Base-by-base conservation (phyloP, 2,797 vertebrate species). In the Neomorphus geoffroyi region DNA sequence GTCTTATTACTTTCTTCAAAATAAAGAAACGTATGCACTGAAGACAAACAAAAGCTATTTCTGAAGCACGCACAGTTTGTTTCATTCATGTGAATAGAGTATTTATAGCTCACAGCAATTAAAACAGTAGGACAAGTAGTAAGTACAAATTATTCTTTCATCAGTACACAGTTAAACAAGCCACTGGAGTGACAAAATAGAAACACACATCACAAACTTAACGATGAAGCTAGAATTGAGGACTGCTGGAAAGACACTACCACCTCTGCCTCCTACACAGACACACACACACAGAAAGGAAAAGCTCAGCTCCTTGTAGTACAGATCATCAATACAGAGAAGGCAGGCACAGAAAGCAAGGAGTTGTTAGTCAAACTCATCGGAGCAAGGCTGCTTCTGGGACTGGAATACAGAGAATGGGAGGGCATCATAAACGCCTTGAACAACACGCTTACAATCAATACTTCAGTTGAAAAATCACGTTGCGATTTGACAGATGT, bases 81-180 rank as follows among this genome's bases (percentile, higher is more conserved):
- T 95, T 96, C 96, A 97, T 96, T 97, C 95, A 96, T 92, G 61
- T 91, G 93, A 96, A 95, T 33, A 67, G 80, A 91, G 70, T 97
- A 97, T 96, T 96, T 96, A 97, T 97, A 97, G 95, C 91, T 93
- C 96, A 57, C 75, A 80, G 91, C 88, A 96, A 97, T 97, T 96
- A 96, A 97, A 97, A 95, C 95, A 96, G 92, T 94, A 92, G 93
- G 96, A 96, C 85, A 93, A 97, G 94, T 92, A 96, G 95, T 92
- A 95, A 95, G 96, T 96, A 93, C 94, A 96, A 96, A 96, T 97
- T 97, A 97, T 94, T 95, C 95, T 93, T 96, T 94, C 95, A 95
- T 94, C 94, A 93, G 84, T 69, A 93, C 86, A 92, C 79, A 86
- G 94, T 94, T 93, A 97, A 96, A 96, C 91, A 94, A 96, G 95